Base-by-base conservation (phyloP, 2,888 invertebrate genomes). In the Aethes cnicana region DNA sequence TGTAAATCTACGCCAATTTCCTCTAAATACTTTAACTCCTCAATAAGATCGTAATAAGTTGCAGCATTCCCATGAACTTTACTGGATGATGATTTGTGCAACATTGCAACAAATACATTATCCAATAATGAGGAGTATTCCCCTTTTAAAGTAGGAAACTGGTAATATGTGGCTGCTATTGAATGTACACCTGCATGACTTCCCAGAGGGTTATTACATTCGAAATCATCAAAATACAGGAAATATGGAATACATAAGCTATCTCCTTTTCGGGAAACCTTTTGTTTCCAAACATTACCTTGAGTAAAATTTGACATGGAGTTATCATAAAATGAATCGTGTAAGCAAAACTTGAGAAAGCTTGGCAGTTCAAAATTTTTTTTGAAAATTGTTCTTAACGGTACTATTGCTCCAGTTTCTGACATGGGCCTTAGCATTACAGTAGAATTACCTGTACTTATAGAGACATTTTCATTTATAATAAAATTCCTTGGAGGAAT, bases 141-240 rank as follows among this genome's bases (percentile, higher is more conserved):
- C 30, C 8, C 4, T 18, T 18, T 11, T 11, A 32, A 4, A 43
- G 43, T 43, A 20, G 30, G 43, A 32, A 43, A 43, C 7, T 20
- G 30, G 12, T 20, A 43, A 30, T 43, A 43, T 32, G 12, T 12
- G n/a, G 32, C 43, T 11, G 32, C 12, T 11, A 43, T 30, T 18
- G 30, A 32, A 30, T 43, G 43, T 20, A 30, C 20, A 9, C 43
- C 43, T 8, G 43, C 30, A 12, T 43, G 43, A 20, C 32, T 32
- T 11, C 43, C 43, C 20, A 43, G 32, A n/a, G 32, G 20, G 30
- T 43, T 43, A 5, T 16, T 16, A 26, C 16, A 14, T 28, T 42
- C 42, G 9, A 42, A 42, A 28, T 42, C 42, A 20, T 43, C 43
- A 12, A 21, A 32, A 23, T 44, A 33, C 17, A 33, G n/a, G 17